Percentiles rank a stretch among this genome's conserved stretches.
Conservation (phyloP, 1,140 invertebrate species). For the Bombyx mori region ASM3026992v2 NC_085124.1:8362501-8363000, state of each 20-base stretch:
- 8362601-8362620: slow-evolving; percentile 50
- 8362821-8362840: slow-evolving; percentile 62
- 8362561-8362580: slow-evolving; percentile 50
- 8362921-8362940: slow-evolving; percentile 2
- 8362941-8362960: slow-evolving; percentile 1
- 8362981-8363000: slow-evolving; percentile 15
- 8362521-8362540: slow-evolving; percentile 51
- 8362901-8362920: not conserved
- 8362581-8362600: slow-evolving; percentile 53
- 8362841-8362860: slow-evolving; percentile 17
- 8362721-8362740: slow-evolving; percentile 65
- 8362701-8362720: slow-evolving; percentile 68
- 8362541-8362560: slow-evolving; percentile 61
- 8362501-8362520: slow-evolving; percentile 33
- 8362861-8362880: not conserved
- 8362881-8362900: slow-evolving; percentile 8
- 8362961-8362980: not conserved
- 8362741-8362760: slow-evolving; percentile 66
- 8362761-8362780: slow-evolving; percentile 70
- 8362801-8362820: slow-evolving; percentile 66
- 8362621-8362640: slow-evolving; percentile 38
- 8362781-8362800: slow-evolving; percentile 65
- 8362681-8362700: slow-evolving; percentile 54
- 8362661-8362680: slow-evolving; percentile 42
- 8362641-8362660: slow-evolving; percentile 28